phyloP scores from a whole-genome alignment of 2,113 vertebrate species.

The Alethe castanea region DNA sequence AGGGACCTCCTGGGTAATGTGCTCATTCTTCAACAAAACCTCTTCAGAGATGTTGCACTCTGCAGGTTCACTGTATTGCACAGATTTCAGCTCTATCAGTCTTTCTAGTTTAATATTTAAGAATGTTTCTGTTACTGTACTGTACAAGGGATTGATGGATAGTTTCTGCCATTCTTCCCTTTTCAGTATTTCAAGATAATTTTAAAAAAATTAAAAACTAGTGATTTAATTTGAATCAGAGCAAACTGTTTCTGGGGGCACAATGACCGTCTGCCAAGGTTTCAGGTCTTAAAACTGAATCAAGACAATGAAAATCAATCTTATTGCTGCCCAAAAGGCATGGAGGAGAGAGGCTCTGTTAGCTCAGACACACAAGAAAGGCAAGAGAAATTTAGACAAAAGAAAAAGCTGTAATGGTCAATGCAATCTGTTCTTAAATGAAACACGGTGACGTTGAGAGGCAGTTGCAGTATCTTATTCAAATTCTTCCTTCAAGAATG shows the following conservation, averaged over 20 bases:
- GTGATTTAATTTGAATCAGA: not conserved
- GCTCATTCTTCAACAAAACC: not conserved
- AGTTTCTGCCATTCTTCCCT: not conserved
- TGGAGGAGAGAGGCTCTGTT: not conserved
- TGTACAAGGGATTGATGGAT: not conserved
- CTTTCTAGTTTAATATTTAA: not conserved
- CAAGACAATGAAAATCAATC: not conserved
- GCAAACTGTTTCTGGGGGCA: not conserved
- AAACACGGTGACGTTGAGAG: not conserved
- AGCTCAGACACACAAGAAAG: not conserved
- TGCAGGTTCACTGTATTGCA: not conserved
- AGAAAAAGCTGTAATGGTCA: not conserved
- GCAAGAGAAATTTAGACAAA: not conserved
- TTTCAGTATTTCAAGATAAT: not conserved
- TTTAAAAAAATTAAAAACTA: not conserved
- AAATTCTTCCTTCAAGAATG: not conserved
- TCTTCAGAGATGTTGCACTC: not conserved
- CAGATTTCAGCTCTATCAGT: not conserved
- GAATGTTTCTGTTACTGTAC: not conserved
- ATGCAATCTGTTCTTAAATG: not conserved
- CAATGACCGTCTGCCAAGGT: not conserved
- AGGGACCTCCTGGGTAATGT: not conserved
- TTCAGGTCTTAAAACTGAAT: not conserved
- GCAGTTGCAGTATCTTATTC: not conserved
- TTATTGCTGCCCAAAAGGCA: not conserved